A percentile compares a stretch with the other conserved stretches of the same genome.
Evolutionary conservation across 2,888 invertebrate species (phyloP).

Genomic region (Ennomos erosarius): DNA sequence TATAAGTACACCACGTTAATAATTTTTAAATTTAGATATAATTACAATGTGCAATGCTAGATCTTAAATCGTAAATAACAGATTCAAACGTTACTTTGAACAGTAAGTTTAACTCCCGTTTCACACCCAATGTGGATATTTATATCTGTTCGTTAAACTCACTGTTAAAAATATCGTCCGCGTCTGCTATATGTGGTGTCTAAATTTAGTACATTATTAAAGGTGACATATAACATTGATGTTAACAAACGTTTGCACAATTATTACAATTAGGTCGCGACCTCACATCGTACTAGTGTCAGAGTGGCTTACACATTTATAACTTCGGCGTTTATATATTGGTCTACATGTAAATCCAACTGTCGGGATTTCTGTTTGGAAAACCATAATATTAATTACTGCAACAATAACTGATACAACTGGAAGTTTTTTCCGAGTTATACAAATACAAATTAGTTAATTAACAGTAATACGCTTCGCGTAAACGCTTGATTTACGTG

Average conservation of each 20-base stretch:
- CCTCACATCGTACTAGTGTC: conserved; percentile 27
- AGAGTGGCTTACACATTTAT: conserved; percentile 28
- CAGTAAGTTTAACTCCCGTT: conserved; percentile 36
- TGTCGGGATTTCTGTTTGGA: background rate
- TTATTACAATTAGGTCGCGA: conserved; percentile 38
- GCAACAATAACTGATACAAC: too few relatives aligned
- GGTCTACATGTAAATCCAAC: conserved; percentile 4
- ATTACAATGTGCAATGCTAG: conserved; percentile 56
- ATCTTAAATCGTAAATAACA: conserved; percentile 47
- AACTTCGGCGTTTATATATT: conserved; percentile 13
- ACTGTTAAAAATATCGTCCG: conserved; percentile 50
- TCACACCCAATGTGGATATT: background rate
- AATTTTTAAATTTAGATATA: conserved; percentile 41
- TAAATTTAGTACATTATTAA: conserved; percentile 56
- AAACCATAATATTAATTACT: background rate
- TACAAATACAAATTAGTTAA: too few relatives aligned
- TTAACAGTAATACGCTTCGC: too few relatives aligned
- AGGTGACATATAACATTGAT: conserved; percentile 58
- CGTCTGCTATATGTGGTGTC: conserved; percentile 51
- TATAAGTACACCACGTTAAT: conserved; percentile 51
- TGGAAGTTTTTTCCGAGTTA: too few relatives aligned
- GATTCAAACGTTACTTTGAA: conserved; percentile 45
- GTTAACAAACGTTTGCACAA: conserved; percentile 46
- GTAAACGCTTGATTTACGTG: too few relatives aligned
- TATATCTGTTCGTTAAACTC: background rate